A percentile compares a stretch with the other conserved stretches of the same genome.
phyloP scores from a whole-genome alignment of 2,113 vertebrate genomes.

The Morone chrysops region DNA sequence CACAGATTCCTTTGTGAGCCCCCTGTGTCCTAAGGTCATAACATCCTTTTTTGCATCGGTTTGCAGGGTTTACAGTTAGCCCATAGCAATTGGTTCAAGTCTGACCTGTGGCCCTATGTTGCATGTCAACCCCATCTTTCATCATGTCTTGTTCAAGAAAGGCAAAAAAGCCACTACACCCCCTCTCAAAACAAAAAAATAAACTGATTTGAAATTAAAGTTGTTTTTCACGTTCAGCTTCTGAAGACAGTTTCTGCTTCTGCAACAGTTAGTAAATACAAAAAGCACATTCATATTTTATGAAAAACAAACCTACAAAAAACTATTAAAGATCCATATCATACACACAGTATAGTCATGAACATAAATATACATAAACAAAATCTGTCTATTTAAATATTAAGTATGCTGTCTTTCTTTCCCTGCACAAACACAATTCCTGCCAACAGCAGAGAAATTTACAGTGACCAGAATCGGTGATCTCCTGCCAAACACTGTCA shows the following conservation, averaged over 20 bases:
- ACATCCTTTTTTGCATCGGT: background rate
- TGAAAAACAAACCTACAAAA: background rate
- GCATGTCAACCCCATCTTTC: too few relatives aligned
- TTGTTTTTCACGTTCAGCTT: too few relatives aligned
- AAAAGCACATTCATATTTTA: too few relatives aligned
- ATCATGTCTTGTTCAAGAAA: too few relatives aligned
- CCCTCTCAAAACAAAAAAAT: too few relatives aligned
- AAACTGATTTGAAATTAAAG: too few relatives aligned
- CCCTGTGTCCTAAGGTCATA: background rate
- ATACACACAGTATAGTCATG: background rate
- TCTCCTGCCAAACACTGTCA: constrained; percentile 60
- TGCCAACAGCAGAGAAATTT: constrained; percentile 45
- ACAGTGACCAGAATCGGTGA: constrained; percentile 29
- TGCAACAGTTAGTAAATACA: background rate
- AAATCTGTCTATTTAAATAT: background rate
- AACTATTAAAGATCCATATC: background rate
- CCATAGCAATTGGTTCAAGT: too few relatives aligned
- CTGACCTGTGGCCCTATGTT: too few relatives aligned
- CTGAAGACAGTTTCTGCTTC: background rate
- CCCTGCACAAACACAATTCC: constrained; percentile 7
- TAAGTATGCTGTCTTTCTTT: background rate
- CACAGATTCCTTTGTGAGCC: background rate
- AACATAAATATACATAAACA: constrained; percentile 9
- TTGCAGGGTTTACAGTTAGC: too few relatives aligned
- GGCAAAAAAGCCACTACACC: too few relatives aligned